Conservation (phyloP, 1,140 invertebrate species). For the Nasonia giraulti region DNA sequence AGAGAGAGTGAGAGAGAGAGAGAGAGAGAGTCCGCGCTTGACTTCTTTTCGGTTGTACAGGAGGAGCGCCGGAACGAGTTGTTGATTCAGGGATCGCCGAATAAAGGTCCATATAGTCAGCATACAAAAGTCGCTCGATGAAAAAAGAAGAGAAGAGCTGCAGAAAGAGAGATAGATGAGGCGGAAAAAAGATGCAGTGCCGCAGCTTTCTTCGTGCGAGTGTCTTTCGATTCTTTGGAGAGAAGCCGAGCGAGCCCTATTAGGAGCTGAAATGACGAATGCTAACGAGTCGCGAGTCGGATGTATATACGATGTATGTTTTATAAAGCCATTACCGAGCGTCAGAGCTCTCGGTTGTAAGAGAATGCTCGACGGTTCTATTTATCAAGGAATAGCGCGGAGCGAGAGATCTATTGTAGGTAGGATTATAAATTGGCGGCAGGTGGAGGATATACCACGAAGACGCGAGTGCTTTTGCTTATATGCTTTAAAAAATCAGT, state of each 20-base stretch:
- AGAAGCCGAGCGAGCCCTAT: conserved; percentile 28
- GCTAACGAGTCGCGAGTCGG: conserved; percentile 60
- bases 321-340: conserved; percentile 68
- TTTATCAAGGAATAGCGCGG: conserved; percentile 63
- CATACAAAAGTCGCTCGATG: background rate
- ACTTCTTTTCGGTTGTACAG: background rate
- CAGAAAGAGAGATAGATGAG: conserved; percentile 10
- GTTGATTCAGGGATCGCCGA: conserved; percentile 8
- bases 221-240: background rate
- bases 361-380: conserved; percentile 46
- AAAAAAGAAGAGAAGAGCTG: background rate
- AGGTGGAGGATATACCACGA: background rate
- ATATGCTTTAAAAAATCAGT: no score
- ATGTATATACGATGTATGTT: conserved; percentile 54
- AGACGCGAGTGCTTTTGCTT: no score
- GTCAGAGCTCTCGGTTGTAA: conserved; percentile 41
- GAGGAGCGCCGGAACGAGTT: background rate
- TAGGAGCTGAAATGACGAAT: conserved; percentile 60
- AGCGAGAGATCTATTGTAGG: conserved; percentile 20
- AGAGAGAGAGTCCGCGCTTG: background rate
- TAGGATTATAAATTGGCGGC: background rate
- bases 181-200: background rate
- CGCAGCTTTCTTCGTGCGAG: background rate
- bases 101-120: conserved; percentile 1
- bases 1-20: no score